Percentiles rank a stretch among this genome's conserved stretches.
phyloP scores from a whole-genome alignment of 2,113 vertebrate species.

The Microcebus tavaratra region DNA sequence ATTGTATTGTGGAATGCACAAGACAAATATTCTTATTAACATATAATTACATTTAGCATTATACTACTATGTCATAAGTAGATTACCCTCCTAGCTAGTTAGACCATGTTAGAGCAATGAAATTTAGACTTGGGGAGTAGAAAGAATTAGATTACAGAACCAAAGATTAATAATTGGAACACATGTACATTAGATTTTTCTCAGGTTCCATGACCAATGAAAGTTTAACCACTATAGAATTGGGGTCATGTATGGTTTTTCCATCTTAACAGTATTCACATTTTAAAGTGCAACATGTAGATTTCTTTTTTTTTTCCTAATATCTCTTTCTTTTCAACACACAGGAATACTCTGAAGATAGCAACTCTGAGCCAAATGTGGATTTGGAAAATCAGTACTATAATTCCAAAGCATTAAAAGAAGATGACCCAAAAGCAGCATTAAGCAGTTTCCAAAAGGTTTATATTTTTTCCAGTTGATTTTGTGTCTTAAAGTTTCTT shows the following conservation, averaged over 20 bases:
- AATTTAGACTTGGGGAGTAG: background rate
- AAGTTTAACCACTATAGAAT: background rate
- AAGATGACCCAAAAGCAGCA: constrained; percentile 98
- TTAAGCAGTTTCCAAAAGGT: constrained; percentile 99
- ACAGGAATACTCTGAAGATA: constrained; percentile 99
- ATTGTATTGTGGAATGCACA: background rate
- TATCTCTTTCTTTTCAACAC: constrained; percentile 42
- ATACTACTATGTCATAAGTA: background rate
- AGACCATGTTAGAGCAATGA: background rate
- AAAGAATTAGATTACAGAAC: background rate
- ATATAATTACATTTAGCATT: background rate
- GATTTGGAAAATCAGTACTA: constrained; percentile 99
- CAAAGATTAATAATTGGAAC: background rate
- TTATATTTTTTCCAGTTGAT: constrained; percentile 50
- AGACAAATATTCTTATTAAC: background rate
- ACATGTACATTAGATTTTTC: background rate
- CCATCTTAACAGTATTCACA: background rate
- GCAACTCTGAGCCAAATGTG: constrained; percentile 99
- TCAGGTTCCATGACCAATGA: background rate
- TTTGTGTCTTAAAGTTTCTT: constrained; percentile 24
- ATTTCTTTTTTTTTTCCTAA: background rate
- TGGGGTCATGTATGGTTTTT: background rate
- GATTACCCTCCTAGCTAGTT: background rate
- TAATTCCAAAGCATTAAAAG: constrained; percentile 99
- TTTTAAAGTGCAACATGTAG: background rate